phyloP scores from a whole-genome alignment of 2,888 invertebrate species.

The Leptogaster cylindrica region DNA sequence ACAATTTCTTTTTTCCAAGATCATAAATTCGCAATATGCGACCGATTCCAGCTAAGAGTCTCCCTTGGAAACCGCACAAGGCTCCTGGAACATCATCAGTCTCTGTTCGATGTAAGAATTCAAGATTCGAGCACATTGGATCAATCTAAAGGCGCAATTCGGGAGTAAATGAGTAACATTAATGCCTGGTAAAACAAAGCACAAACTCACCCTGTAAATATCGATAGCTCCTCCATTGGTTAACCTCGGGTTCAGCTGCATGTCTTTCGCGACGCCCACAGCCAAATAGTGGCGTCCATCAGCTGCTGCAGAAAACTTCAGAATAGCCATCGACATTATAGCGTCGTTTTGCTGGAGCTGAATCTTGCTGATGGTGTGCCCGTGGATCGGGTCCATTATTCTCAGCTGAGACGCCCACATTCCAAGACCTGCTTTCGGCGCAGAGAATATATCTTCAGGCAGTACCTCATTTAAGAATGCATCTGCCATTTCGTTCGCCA shows the following conservation, averaged over 20 bases:
- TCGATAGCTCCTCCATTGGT: slow-evolving; percentile 84
- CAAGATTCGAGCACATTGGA: slow-evolving; percentile 80
- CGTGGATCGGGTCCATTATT: slow-evolving; percentile 84
- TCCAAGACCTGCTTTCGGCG: slow-evolving; percentile 93
- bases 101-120: slow-evolving; percentile 91
- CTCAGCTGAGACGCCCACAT: slow-evolving; percentile 95
- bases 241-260: slow-evolving; percentile 85
- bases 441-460: slow-evolving; percentile 92
- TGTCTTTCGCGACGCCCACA: slow-evolving; percentile 90
- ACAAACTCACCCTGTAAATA: slow-evolving; percentile 68
- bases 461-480: slow-evolving; percentile 93
- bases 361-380: slow-evolving; percentile 77
- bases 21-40: slow-evolving; percentile 92
- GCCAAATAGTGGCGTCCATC: slow-evolving; percentile 69
- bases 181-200: too few species aligned
- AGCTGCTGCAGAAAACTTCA: slow-evolving; percentile 73
- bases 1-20: slow-evolving; percentile 92
- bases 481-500: slow-evolving; percentile 97
- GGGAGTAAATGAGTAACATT: slow-evolving; percentile 53
- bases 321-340: slow-evolving; percentile 84
- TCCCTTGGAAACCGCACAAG: slow-evolving; percentile 88
- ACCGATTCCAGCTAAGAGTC: slow-evolving; percentile 91
- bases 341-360: slow-evolving; percentile 96
- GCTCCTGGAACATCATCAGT: slow-evolving; percentile 92
- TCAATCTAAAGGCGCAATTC: slow-evolving; percentile 63